These are phyloP conservation scores for Elymnias hypermnestra DNA, from an alignment of 1,140 invertebrate species.

Conservation along the genomic window DNA sequence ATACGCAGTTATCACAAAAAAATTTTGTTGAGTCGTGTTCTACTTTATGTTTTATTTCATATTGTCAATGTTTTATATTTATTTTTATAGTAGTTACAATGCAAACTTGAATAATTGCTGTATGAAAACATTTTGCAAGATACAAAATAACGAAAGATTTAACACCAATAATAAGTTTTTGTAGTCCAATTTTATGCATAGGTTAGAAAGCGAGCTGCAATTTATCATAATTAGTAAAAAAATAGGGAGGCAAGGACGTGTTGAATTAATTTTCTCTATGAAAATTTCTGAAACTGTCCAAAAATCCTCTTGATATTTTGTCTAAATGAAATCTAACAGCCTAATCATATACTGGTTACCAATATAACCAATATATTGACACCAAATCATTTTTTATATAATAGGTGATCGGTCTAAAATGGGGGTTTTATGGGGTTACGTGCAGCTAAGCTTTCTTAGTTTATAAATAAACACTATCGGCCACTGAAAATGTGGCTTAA, in stretches of 20 bases:
- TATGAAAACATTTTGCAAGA: slow-evolving; percentile 10
- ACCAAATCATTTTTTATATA: no score
- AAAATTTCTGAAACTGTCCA: slow-evolving; percentile 31
- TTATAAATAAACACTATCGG: slow-evolving; percentile 15
- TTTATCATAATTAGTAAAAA: slow-evolving; percentile 4
- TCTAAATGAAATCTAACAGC: no score
- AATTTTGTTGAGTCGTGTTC: no score
- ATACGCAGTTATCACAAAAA: no score
- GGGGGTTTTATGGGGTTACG: slow-evolving; percentile 1
- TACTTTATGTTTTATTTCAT: no score
- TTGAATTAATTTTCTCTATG: slow-evolving; percentile 29
- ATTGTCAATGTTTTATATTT: no score
- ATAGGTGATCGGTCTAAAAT: slow-evolving; percentile 16
- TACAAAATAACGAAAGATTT: slow-evolving; percentile 14
- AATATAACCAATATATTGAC: no score
- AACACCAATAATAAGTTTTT: slow-evolving; percentile 18
- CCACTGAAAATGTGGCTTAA: slow-evolving; percentile 4
- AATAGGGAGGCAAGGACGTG: slow-evolving; percentile 14
- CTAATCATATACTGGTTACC: no score
- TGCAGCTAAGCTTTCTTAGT: slow-evolving; percentile 22
- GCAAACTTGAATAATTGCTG: no score
- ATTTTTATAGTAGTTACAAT: no score
- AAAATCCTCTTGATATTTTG: no score
- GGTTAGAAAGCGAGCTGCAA: slow-evolving; percentile 17
- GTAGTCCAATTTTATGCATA: slow-evolving; percentile 15